Base-by-base conservation (phyloP, 2,888 invertebrate species). In the Ophion ellenae region DNA sequence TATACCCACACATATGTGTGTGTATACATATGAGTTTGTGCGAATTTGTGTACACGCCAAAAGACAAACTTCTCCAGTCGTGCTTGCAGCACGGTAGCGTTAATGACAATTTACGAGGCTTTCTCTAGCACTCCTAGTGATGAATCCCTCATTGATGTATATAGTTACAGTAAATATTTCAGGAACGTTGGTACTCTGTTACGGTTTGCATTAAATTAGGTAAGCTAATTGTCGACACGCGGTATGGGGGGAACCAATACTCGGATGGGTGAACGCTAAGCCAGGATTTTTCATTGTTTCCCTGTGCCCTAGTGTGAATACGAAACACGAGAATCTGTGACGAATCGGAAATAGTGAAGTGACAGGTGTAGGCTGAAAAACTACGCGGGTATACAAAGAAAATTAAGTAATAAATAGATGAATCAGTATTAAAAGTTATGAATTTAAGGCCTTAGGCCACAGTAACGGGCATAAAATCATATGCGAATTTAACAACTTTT, bases 11-110 rank as follows among this genome's bases (percentile, higher is more conserved):
- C 47, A 57, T 17, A 32, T 2, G 20, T 14, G 14, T 53, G 53
- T 11, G 14, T 47, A 47, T 14, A 14, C 2, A 32, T 32, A 32
- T 47, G 14, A 11, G 11, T 11, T 11, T 47, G 17, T 14, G 53
- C 11, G 53, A 17, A 53, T 53, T 53, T 53, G 14, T 17, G 20
- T 36, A 17, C 20, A 57, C 61, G 73, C 36, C 47, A 83, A 74
- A 74, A 63, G 45, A 75, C 74, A 79, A 79, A 79, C 57, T 84
- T 75, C 47, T 75, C 28, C 70, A n/a, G 70, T 57, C 64, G 63
- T 57, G 28, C 32, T n/a, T 10, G 47, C 28, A 61, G 32, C n/a
- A 53, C 64, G 40, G 63, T 75, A 63, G 63, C 66, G 57, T 82
- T 74, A 53, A 75, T 40, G 45, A 75, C 79, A 28, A 75, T 61